Conservation (phyloP, 2,888 invertebrate species). For the Vesta saturnalis region DNA sequence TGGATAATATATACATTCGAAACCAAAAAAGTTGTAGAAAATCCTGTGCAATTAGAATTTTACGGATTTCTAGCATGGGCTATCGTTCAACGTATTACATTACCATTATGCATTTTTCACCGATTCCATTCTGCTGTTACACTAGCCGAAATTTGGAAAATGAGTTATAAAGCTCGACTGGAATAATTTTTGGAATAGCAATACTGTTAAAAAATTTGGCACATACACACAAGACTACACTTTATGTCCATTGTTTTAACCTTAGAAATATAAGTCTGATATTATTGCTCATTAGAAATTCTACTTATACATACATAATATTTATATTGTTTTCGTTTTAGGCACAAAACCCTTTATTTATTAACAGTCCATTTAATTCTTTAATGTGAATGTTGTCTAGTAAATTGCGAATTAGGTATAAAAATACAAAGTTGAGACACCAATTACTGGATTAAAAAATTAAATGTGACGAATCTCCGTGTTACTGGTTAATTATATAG, state of each 20-base stretch:
- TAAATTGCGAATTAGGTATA: too few species aligned
- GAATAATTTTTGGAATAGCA: slow-evolving; percentile 67
- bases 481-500: background rate
- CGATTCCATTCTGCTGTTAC: slow-evolving; percentile 95
- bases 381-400: too few species aligned
- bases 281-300: slow-evolving; percentile 38
- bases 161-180: slow-evolving; percentile 90
- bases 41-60: slow-evolving; percentile 92
- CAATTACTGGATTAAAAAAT: too few species aligned
- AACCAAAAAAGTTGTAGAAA: slow-evolving; percentile 91
- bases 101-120: slow-evolving; percentile 96
- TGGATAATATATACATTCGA: slow-evolving; percentile 97
- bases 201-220: background rate
- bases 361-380: background rate
- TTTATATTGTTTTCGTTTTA: slow-evolving; percentile 5
- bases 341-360: background rate
- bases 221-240: slow-evolving; percentile 15
- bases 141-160: slow-evolving; percentile 96
- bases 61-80: slow-evolving; percentile 95
- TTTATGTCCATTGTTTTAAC: slow-evolving; percentile 29
- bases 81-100: slow-evolving; percentile 89
- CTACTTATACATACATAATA: slow-evolving; percentile 14
- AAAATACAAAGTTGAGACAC: too few species aligned
- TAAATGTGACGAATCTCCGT: background rate
- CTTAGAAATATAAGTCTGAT: slow-evolving; percentile 37